These are phyloP conservation scores for Acrobasis repandana DNA, from an alignment of 2,888 invertebrate species.

Conservation along the genomic window DNA sequence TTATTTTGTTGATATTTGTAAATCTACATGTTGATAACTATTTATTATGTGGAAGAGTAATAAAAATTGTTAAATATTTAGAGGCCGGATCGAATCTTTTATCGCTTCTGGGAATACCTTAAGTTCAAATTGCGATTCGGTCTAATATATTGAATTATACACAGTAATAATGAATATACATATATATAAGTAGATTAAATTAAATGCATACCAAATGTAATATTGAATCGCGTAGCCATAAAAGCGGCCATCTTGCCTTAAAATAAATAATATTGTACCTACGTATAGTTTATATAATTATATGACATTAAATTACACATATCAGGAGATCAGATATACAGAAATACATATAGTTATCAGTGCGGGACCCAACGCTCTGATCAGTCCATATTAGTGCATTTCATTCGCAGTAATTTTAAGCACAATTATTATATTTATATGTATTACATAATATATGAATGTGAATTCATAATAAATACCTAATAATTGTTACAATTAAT, in stretches of 20 bases:
- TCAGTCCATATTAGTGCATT: constrained; percentile 78
- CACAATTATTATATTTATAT: constrained; percentile 71
- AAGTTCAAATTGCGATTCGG: constrained; percentile 58
- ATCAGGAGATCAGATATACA: constrained; percentile 49
- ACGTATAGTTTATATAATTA: constrained; percentile 50
- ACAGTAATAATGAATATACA: constrained; percentile 54
- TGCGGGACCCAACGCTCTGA: constrained; percentile 46
- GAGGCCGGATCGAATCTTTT: constrained; percentile 64
- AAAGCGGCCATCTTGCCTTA: constrained; percentile 79
- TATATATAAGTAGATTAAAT: constrained; percentile 66
- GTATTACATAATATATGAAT: constrained; percentile 60
- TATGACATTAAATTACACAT: constrained; percentile 55
- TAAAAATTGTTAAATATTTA: constrained; percentile 80
- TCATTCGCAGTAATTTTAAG: constrained; percentile 75
- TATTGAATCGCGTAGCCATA: constrained; percentile 71
- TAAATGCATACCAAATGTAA: constrained; percentile 63
- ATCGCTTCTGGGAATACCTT: constrained; percentile 44
- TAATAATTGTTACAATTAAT: constrained; percentile 78
- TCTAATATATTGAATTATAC: constrained; percentile 73
- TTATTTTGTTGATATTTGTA: constrained; percentile 84
- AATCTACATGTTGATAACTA: constrained; percentile 83
- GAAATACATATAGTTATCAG: constrained; percentile 36
- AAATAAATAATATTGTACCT: constrained; percentile 39
- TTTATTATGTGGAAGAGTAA: constrained; percentile 79
- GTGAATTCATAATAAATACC: constrained; percentile 74